These are phyloP conservation scores for Laspeyria flexula DNA, from an alignment of 2,888 invertebrate species.

Conservation along the genomic window DNA sequence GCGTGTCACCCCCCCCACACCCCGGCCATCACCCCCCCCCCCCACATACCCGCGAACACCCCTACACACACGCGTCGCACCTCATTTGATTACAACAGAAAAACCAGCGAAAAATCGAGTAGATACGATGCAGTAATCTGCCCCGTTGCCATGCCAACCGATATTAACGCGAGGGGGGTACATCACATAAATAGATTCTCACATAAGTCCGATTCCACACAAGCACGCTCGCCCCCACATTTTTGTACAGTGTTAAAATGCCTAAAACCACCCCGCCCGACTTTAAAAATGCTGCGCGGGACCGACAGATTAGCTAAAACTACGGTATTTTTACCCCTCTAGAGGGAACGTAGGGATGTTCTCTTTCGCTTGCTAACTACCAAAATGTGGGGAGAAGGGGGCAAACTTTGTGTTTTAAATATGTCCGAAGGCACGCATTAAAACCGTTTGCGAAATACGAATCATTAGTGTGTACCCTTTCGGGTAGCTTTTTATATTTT, in stretches of 20 bases:
- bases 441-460: conserved; percentile 78
- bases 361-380: conserved; percentile 75
- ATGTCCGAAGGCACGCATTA: conserved; percentile 84
- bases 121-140: conserved; percentile 83
- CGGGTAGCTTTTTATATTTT: conserved; percentile 39
- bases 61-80: conserved; percentile 74
- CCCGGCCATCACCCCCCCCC: conserved; percentile 24
- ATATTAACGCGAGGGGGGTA: conserved; percentile 78
- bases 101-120: conserved; percentile 86
- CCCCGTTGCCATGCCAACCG: conserved; percentile 78
- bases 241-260: conserved; percentile 85
- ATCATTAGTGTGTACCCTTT: conserved; percentile 70
- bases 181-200: conserved; percentile 84
- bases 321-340: conserved; percentile 88
- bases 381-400: conserved; percentile 73
- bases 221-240: conserved; percentile 69
- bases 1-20: conserved; percentile 71
- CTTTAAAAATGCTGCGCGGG: conserved; percentile 69
- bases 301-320: conserved; percentile 88
- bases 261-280: conserved; percentile 77
- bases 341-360: conserved; percentile 36
- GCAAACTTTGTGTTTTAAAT: conserved; percentile 84
- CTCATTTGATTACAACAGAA: conserved; percentile 86
- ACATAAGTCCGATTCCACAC: conserved; percentile 83
- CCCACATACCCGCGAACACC: conserved; percentile 37